phyloP scores from a whole-genome alignment of 2,888 invertebrate species.

The Eueremaeus valkanovi region DNA sequence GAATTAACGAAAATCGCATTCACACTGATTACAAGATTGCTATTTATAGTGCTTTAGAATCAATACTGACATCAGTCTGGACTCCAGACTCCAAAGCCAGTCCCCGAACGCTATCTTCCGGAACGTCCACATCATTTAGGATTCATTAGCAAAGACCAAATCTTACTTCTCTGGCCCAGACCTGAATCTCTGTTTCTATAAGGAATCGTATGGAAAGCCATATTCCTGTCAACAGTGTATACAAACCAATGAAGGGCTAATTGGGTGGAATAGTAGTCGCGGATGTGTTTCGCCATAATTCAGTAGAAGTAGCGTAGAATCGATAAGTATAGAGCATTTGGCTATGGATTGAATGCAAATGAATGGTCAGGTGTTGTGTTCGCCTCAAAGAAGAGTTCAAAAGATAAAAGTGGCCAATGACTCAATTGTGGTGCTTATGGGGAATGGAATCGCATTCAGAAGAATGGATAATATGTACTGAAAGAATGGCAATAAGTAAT shows the following conservation, averaged over 20 bases:
- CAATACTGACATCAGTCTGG: not conserved
- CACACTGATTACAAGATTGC: not conserved
- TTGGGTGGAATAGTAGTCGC: too few species aligned
- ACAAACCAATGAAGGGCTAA: not conserved
- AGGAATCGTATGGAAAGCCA: not conserved
- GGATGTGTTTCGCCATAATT: too few species aligned
- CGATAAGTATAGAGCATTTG: too few species aligned
- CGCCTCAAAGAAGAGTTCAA: too few species aligned
- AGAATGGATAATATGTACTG: too few species aligned
- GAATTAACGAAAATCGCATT: not conserved
- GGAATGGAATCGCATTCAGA: too few species aligned
- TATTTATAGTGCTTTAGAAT: not conserved
- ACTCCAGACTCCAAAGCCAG: not conserved
- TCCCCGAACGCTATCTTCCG: not conserved
- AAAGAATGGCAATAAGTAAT: too few species aligned
- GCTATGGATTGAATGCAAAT: too few species aligned
- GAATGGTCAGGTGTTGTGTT: too few species aligned
- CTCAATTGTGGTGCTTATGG: too few species aligned
- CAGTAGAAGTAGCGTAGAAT: too few species aligned
- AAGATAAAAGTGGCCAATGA: too few species aligned
- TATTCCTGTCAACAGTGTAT: not conserved
- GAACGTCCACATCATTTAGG: not conserved
- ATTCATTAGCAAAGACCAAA: not conserved
- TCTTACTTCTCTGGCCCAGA: not conserved
- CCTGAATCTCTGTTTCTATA: not conserved